These are phyloP conservation scores for Pycnonotus jocosus DNA, from an alignment of 2,113 vertebrate genomes.

Conservation along the genomic window DNA sequence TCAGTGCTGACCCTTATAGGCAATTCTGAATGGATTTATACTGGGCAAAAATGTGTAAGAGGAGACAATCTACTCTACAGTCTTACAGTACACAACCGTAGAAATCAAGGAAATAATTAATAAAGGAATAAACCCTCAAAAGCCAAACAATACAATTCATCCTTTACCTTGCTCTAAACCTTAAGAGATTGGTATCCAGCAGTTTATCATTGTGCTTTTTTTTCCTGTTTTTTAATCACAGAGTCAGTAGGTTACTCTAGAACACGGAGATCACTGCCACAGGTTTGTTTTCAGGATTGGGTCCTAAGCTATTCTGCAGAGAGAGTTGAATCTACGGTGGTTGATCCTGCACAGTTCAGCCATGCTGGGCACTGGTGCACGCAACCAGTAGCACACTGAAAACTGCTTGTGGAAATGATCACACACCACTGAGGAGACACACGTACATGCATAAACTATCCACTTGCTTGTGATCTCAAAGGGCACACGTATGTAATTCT, in stretches of 20 bases:
- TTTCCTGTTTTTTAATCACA: not conserved
- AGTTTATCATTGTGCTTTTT: not conserved
- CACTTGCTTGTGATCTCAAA: not conserved
- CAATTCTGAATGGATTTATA: not conserved
- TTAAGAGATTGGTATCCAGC: not conserved
- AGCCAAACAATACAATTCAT: not conserved
- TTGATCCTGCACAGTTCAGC: not conserved
- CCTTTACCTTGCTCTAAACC: not conserved
- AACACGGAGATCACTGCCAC: not conserved
- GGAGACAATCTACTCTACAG: not conserved
- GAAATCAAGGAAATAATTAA: not conserved
- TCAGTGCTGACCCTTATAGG: not conserved
- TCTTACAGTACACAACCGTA: not conserved
- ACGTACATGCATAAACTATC: not conserved
- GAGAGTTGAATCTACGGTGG: not conserved
- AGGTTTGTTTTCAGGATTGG: not conserved
- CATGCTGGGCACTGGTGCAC: not conserved
- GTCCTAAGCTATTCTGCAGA: not conserved
- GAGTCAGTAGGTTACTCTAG: not conserved
- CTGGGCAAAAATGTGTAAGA: not conserved
- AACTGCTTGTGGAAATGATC: not conserved
- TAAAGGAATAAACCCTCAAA: not conserved
- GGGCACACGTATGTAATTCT: not conserved
- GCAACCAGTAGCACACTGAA: not conserved
- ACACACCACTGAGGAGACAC: not conserved